phyloP scores from a whole-genome alignment of 35 echinoderm and acorn worm species.

The Strongylocentrotus purpuratus region DNA sequence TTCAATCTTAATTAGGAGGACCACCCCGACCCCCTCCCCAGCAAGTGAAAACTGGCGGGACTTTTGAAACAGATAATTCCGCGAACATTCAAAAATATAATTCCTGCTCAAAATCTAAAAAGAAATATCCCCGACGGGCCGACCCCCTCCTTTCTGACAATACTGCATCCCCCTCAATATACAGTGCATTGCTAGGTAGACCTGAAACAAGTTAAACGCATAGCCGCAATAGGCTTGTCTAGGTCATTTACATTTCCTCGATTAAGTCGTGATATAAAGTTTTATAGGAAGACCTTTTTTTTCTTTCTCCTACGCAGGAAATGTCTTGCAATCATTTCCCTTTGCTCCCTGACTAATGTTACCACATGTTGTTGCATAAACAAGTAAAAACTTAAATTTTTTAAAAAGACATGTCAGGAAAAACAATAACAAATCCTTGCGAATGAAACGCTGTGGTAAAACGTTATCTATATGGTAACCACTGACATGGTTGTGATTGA shows the following conservation, averaged over 20 bases:
- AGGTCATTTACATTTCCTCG: neutral
- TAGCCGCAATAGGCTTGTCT: neutral
- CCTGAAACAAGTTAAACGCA: neutral
- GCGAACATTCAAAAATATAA: too few relatives aligned
- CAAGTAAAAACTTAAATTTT: neutral
- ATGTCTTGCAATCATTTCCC: neutral
- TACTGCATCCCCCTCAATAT: too few relatives aligned
- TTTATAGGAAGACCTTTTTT: neutral
- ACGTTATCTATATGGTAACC: neutral
- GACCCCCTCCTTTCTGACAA: too few relatives aligned
- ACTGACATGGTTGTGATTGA: neutral
- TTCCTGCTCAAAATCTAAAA: neutral
- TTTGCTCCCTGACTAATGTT: neutral
- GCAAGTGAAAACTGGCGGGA: neutral
- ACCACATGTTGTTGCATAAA: neutral
- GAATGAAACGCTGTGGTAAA: neutral
- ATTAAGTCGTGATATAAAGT: neutral
- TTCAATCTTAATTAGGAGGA: too few relatives aligned
- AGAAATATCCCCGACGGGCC: neutral
- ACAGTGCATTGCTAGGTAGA: too few relatives aligned
- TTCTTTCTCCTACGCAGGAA: conserved; percentile 1
- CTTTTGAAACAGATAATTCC: neutral
- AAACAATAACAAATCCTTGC: neutral
- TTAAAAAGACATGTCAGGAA: neutral
- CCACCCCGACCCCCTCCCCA: neutral